Evolutionary conservation across 2,797 vertebrate genomes (phyloP).

Genomic region (Mus minutoides): DNA sequence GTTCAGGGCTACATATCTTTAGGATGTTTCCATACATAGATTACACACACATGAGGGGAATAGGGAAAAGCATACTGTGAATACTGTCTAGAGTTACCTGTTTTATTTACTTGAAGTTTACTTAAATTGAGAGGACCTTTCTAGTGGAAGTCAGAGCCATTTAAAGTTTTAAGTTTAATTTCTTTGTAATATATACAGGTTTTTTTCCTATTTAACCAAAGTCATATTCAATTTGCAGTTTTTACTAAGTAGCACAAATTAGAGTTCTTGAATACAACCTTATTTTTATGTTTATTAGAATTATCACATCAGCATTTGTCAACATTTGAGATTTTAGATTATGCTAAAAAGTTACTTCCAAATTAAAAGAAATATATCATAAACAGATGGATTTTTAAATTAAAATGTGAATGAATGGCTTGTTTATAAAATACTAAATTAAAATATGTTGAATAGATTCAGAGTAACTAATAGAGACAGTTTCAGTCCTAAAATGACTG

Average conservation of each 20-base stretch:
- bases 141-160: constrained; percentile 15
- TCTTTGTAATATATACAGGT: not conserved
- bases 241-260: constrained; percentile 51
- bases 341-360: constrained; percentile 35
- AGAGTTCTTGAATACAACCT: constrained; percentile 17
- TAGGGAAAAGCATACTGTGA: constrained; percentile 6
- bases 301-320: not conserved
- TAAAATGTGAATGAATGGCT: constrained; percentile 13
- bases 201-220: constrained; percentile 24
- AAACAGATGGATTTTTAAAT: constrained; percentile 14
- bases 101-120: constrained; percentile 63
- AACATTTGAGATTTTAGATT: constrained; percentile 30
- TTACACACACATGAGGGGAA: not conserved
- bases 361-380: constrained; percentile 20
- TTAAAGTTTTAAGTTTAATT: constrained; percentile 41
- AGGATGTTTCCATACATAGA: not conserved
- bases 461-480: constrained; percentile 21
- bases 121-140: constrained; percentile 44
- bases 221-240: not conserved
- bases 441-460: constrained; percentile 21
- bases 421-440: not conserved
- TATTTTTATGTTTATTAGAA: constrained; percentile 52
- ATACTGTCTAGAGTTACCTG: not conserved
- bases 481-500: constrained; percentile 28
- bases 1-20: not conserved